Evolutionary conservation across 1,140 invertebrate species (phyloP).

Genomic region (Caenorhabditis tropicalis): DNA sequence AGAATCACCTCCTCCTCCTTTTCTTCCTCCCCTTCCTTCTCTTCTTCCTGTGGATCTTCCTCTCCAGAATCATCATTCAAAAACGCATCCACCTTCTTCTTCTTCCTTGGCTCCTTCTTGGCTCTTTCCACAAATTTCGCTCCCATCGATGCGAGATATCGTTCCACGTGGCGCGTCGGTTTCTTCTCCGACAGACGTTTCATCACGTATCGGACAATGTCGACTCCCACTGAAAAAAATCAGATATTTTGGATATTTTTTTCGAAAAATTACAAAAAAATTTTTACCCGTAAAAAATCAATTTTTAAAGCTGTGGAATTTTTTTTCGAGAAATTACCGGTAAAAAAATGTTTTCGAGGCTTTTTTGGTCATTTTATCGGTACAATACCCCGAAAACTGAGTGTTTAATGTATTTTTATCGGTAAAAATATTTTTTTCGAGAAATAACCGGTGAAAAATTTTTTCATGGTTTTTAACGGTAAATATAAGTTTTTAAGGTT

Average conservation of each 20-base stretch:
- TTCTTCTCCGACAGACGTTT: slow-evolving; percentile 53
- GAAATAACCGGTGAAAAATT: too few species aligned
- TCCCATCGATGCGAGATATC: neutral
- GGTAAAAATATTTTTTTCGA: too few species aligned
- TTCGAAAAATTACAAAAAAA: too few species aligned
- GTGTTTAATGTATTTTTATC: too few species aligned
- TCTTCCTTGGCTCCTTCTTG: neutral
- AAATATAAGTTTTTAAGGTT: too few species aligned
- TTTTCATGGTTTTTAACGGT: too few species aligned
- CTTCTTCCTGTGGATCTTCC: neutral
- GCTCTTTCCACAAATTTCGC: neutral
- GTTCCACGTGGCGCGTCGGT: slow-evolving; percentile 30
- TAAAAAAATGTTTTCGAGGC: too few species aligned
- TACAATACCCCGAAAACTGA: too few species aligned
- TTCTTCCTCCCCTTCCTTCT: neutral
- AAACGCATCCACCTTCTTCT: neutral
- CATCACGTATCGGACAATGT: slow-evolving; percentile 18
- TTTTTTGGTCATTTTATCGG: too few species aligned
- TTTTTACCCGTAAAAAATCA: too few species aligned
- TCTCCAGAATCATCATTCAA: neutral
- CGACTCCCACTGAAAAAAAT: neutral
- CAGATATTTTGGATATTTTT: neutral
- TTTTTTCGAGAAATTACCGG: too few species aligned
- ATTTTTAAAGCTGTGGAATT: too few species aligned
- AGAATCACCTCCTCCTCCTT: neutral